Evolutionary conservation across 2,113 vertebrate species (phyloP).

Genomic region (Micromys minutus): DNA sequence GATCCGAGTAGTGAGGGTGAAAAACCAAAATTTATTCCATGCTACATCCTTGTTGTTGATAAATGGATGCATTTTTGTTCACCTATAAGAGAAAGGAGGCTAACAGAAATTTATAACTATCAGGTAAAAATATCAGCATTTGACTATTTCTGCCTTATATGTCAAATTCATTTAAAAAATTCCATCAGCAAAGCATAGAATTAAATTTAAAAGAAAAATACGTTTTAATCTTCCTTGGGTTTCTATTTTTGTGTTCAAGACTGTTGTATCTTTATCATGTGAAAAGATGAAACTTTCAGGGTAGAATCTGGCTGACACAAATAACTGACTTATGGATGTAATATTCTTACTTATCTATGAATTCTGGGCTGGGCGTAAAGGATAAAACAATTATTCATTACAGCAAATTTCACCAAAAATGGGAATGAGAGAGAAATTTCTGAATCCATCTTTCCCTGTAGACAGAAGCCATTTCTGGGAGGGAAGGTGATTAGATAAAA

Average conservation of each 20-base stretch:
- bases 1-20: constrained; percentile 31
- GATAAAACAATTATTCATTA: not conserved
- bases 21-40: constrained; percentile 58
- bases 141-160: constrained; percentile 28
- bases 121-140: constrained; percentile 1
- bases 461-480: not conserved
- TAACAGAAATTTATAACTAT: not conserved
- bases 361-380: not conserved
- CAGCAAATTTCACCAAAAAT: constrained; percentile 40
- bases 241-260: not conserved
- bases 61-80: constrained; percentile 32
- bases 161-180: constrained; percentile 41
- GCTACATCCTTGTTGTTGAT: constrained; percentile 23
- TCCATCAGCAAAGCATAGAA: not conserved
- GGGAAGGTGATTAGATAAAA: not conserved
- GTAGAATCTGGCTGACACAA: not conserved
- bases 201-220: constrained; percentile 1
- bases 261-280: not conserved
- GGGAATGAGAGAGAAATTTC: constrained; percentile 44
- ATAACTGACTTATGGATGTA: not conserved
- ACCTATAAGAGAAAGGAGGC: not conserved
- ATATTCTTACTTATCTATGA: constrained; percentile 21
- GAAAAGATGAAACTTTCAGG: constrained; percentile 4
- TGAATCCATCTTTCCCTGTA: not conserved
- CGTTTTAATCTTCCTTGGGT: not conserved